Base-by-base conservation (phyloP, 2,797 vertebrate species). In the Neosalanx taihuensis region DNA sequence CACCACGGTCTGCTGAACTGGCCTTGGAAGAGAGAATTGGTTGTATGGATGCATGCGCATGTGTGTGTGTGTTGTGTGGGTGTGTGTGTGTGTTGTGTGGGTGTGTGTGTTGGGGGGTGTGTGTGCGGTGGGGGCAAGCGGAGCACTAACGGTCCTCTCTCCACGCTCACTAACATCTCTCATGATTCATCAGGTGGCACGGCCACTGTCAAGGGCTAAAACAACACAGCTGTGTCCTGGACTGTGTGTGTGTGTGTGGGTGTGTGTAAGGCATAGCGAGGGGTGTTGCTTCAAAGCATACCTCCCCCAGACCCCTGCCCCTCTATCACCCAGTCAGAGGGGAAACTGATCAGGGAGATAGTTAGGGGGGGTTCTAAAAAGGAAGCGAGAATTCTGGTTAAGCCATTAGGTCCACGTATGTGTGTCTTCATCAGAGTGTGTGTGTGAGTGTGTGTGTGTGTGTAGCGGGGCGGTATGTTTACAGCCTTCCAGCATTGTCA, bases 111-210 rank as follows among this genome's bases (percentile, higher is more conserved):
- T 51, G 58, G 30, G 37, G 41, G 67, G 69, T 62, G 69, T 20
- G 69, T 59, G 67, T 15, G 56, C 62, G 57, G 30, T 26, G 17
- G 70, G 46, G 26, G 69, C 33, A 70, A 85, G 72, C 74, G 73
- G 76, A 15, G 26, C 67, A 58, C 78, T 86, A 84, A 90, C 83
- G 80, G 76, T 29, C 67, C 41, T 79, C 74, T 88, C 73, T 88
- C 82, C 83, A 82, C 85, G 88, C 87, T 79, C 87, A 73, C 74
- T 81, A 80, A 66, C 70, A 71, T 83, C 86, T 81, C 79, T 78
- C 73, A 74, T 90, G 88, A 92, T 91, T 92, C 91, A 91, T 93
- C 91, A 89, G 83, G 86, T 90, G 90, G 89, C 88, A 85, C 76
- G 51, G 83, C 83, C 76, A 90, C 87, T 88, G 89, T 91, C 90